Evolutionary conservation across 2,888 invertebrate genomes (phyloP).

Genomic region (Smittia sp.): DNA sequence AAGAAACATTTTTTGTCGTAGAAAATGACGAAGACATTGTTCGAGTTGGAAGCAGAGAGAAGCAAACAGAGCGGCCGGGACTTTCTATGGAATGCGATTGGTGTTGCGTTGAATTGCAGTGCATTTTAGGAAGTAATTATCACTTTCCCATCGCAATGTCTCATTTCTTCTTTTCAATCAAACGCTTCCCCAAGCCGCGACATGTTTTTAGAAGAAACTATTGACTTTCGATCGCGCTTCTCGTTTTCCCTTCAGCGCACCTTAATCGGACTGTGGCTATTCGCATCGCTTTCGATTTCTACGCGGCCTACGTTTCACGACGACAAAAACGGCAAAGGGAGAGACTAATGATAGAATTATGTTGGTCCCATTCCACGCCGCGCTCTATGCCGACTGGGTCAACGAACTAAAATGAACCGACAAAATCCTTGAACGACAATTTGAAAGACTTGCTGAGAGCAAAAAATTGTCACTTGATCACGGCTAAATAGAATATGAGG

Average conservation of each 20-base stretch:
- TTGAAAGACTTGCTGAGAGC: background rate
- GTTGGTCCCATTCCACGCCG: background rate
- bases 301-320: too few relatives aligned
- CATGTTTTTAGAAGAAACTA: background rate
- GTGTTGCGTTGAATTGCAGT: constrained; percentile 23
- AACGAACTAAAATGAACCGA: background rate
- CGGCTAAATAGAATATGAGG: background rate
- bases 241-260: constrained; percentile 12
- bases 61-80: background rate
- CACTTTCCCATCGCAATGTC: background rate
- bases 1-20: background rate
- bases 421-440: background rate
- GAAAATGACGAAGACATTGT: background rate
- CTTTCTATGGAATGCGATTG: background rate
- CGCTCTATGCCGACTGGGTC: background rate
- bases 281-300: constrained; percentile 15
- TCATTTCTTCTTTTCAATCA: too few relatives aligned
- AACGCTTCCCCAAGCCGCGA: background rate
- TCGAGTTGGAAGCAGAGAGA: background rate
- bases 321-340: too few relatives aligned
- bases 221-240: background rate
- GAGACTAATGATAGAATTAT: background rate
- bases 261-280: constrained; percentile 5
- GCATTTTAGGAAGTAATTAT: constrained; percentile 18
- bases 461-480: background rate